These are phyloP conservation scores for Hemithea aestivaria DNA, from an alignment of 2,888 invertebrate genomes.

Conservation along the genomic window DNA sequence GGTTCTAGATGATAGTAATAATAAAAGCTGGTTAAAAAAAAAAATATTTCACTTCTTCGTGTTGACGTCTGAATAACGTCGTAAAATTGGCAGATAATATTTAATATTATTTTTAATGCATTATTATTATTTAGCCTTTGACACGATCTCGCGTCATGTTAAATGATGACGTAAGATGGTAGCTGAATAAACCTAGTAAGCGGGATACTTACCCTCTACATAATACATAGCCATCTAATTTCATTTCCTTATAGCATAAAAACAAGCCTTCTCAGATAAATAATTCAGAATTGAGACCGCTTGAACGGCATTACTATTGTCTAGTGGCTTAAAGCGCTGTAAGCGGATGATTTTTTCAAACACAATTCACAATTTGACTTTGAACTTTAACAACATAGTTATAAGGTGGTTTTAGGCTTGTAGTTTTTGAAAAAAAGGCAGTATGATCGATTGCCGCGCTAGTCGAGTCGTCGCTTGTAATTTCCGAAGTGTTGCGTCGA, in stretches of 20 bases:
- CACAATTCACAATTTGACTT: background rate
- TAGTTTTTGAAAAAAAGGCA: conserved; percentile 12
- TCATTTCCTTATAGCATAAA: conserved; percentile 11
- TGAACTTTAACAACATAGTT: conserved; percentile 2
- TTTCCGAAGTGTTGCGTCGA: conserved; percentile 37
- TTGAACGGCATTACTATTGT: conserved; percentile 14
- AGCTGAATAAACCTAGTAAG: too few species aligned
- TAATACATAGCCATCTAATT: too few species aligned
- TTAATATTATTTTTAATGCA: too few species aligned
- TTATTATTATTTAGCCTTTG: too few species aligned
- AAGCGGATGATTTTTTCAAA: conserved; percentile 21
- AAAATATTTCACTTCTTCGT: too few species aligned
- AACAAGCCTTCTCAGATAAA: conserved; percentile 13
- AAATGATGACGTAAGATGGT: too few species aligned
- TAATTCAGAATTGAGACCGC: conserved; percentile 15
- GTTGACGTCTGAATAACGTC: too few species aligned
- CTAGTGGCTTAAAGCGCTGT: conserved; percentile 17
- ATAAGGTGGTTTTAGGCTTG: conserved; percentile 17
- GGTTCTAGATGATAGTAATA: too few species aligned
- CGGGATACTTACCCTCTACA: too few species aligned
- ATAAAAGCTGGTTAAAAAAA: too few species aligned
- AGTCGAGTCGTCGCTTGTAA: conserved; percentile 40
- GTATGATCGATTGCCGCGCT: conserved; percentile 39
- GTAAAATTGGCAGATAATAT: too few species aligned
- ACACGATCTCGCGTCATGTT: too few species aligned